Evolutionary conservation across 2,797 vertebrate genomes (phyloP).

Genomic region (Luscinia luscinia): DNA sequence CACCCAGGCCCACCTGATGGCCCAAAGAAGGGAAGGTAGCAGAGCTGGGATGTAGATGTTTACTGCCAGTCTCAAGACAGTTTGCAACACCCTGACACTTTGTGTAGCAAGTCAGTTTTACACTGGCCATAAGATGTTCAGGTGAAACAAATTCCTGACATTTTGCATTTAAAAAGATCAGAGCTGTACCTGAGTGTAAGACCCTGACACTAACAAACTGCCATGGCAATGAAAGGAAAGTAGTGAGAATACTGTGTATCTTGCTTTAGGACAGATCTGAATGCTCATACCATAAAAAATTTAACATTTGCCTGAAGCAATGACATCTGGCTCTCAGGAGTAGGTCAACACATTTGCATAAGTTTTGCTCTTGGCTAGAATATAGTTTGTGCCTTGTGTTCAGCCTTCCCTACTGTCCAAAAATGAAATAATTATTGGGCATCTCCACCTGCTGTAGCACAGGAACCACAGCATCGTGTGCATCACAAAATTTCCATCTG

Average conservation of each 20-base stretch:
- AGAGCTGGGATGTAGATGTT: not conserved
- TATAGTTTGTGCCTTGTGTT: conserved; percentile 49
- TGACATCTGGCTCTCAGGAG: conserved; percentile 62
- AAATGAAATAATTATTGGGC: conserved; percentile 31
- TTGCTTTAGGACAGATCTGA: conserved; percentile 53
- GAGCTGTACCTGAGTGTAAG: not conserved
- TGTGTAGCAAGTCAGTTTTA: not conserved
- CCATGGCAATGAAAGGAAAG: conserved; percentile 43
- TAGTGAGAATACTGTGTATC: not conserved
- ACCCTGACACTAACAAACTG: conserved; percentile 43
- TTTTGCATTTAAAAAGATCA: conserved; percentile 2
- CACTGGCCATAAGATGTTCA: not conserved
- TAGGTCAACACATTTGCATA: conserved; percentile 68
- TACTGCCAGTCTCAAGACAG: not conserved
- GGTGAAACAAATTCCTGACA: not conserved
- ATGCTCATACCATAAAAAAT: conserved; percentile 56
- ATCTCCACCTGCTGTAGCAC: conserved; percentile 32
- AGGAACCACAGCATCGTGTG: not conserved
- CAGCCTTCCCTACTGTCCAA: conserved; percentile 6
- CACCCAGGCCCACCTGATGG: rapidly evolving
- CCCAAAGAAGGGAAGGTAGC: not conserved
- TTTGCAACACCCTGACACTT: not conserved
- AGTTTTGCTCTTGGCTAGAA: conserved; percentile 60
- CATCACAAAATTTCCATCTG: conserved; percentile 28
- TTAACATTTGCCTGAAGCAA: conserved; percentile 61